Base-by-base conservation (phyloP, 2,797 vertebrate genomes). In the Florisuga fusca region DNA sequence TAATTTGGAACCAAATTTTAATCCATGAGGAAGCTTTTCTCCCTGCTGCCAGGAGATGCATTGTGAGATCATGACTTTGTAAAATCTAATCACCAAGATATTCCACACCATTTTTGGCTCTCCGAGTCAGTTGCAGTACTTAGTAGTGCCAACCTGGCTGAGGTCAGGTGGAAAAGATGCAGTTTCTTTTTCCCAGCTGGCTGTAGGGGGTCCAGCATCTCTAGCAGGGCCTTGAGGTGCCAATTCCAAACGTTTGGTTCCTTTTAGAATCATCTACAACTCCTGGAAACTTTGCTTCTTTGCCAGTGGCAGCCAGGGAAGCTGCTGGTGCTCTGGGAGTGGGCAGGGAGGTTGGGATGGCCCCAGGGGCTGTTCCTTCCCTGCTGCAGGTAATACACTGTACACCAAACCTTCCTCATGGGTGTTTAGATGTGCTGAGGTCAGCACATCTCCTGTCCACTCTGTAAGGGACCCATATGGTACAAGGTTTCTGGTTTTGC, bases 41-140 rank as follows among this genome's bases (percentile, higher is more conserved):
- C 62, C 59, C 26, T 1, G 0, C 9, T 83, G 84, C 75, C n/a
- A 9, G 82, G 81, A 77, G 72, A 31, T 66, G 34, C 36, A 25
- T 3, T 38, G 81, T 89, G 90, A 95, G 94, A 84, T 90, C 94
- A 90, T 8, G 68, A 55, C 79, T 94, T 76, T 71, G 75, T 93
- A 31, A 84, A 55, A 71, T 19, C 85, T 26, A 20, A 22, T 41
- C 74, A 1, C 64, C 74, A 89, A 86, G 87, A 58, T 29, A 36
- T n/a, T 71, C 89, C 79, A 55, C 59, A 6, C 1, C 0, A 29
- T 43, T 84, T 88, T 91, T 86, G 88, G 93, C 92, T 82, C 48
- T 71, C 45, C 53, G 71, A 59, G 38, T 46, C 64, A 7, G 8
- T 36, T 72, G 82, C 43, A 4, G 81, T 69, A 78, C 81, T 78